Evolutionary conservation across 2,797 vertebrate species (phyloP).

Genomic region (Mormyrops boulengeri): DNA sequence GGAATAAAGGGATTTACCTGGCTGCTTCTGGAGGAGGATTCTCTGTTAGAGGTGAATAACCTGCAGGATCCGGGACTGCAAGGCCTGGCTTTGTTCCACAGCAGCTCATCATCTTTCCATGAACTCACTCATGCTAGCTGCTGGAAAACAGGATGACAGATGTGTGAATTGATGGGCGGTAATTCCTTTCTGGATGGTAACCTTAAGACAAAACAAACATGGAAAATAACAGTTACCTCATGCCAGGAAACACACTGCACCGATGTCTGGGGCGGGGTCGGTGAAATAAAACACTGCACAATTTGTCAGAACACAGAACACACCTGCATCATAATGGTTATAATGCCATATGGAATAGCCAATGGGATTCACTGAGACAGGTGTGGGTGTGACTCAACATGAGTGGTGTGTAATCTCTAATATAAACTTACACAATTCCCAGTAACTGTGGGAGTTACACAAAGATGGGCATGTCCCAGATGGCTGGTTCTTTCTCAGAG

Average conservation of each 20-base stretch:
- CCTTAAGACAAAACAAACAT: conserved; percentile 7
- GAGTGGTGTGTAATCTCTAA: neutral
- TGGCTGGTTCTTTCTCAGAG: neutral
- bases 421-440: neutral
- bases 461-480: neutral
- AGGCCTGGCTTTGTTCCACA: neutral
- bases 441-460: neutral
- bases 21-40: neutral
- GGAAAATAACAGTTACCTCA: conserved; percentile 11
- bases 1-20: neutral
- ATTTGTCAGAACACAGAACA: neutral
- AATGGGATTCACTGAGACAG: conserved; percentile 33
- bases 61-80: neutral
- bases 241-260: neutral
- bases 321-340: neutral
- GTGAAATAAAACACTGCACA: neutral
- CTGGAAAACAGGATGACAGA: neutral
- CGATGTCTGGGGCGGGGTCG: neutral
- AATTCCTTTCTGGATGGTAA: neutral
- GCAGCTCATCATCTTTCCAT: neutral
- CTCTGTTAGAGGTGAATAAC: neutral
- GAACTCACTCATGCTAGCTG: neutral
- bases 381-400: conserved; percentile 22
- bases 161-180: conserved; percentile 4
- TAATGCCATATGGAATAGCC: conserved; percentile 26